These are phyloP conservation scores for Amazona ochrocephala DNA, from an alignment of 2,797 vertebrate species.

Conservation along the genomic window DNA sequence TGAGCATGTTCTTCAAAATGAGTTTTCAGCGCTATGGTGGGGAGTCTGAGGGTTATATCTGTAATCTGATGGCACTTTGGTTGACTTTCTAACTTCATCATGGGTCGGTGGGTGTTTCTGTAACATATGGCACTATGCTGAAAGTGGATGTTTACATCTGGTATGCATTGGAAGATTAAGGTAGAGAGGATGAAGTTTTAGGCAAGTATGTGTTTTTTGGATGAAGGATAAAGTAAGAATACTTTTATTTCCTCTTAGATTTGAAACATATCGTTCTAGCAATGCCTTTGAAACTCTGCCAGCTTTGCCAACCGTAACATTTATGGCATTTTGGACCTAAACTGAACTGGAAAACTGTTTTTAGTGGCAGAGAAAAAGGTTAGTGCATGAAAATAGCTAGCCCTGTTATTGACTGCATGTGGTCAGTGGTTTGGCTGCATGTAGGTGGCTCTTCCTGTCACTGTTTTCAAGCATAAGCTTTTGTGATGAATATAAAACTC, in stretches of 20 bases:
- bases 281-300: conserved; percentile 65
- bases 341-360: conserved; percentile 71
- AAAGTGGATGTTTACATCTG: conserved; percentile 52
- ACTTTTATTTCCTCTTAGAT: conserved; percentile 67
- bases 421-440: conserved; percentile 69
- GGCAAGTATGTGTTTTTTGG: conserved; percentile 62
- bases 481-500: conserved; percentile 50
- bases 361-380: conserved; percentile 72
- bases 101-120: conserved; percentile 27
- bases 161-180: conserved; percentile 64
- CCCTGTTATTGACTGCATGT: conserved; percentile 74
- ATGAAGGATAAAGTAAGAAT: conserved; percentile 68
- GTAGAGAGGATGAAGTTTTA: conserved; percentile 57
- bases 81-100: not conserved
- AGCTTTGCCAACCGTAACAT: conserved; percentile 66
- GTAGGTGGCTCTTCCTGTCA: conserved; percentile 75
- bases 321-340: conserved; percentile 68
- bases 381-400: conserved; percentile 75
- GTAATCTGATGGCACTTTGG: not conserved
- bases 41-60: not conserved
- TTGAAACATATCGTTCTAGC: conserved; percentile 70
- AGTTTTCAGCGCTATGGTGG: not conserved
- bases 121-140: conserved; percentile 44
- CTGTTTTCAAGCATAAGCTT: conserved; percentile 70
- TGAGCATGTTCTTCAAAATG: conserved; percentile 21